Evolutionary conservation across 2,797 vertebrate genomes (phyloP), one percentile per base, ranked within the genome.

Genomic region (Emydoidea blandingii): DNA sequence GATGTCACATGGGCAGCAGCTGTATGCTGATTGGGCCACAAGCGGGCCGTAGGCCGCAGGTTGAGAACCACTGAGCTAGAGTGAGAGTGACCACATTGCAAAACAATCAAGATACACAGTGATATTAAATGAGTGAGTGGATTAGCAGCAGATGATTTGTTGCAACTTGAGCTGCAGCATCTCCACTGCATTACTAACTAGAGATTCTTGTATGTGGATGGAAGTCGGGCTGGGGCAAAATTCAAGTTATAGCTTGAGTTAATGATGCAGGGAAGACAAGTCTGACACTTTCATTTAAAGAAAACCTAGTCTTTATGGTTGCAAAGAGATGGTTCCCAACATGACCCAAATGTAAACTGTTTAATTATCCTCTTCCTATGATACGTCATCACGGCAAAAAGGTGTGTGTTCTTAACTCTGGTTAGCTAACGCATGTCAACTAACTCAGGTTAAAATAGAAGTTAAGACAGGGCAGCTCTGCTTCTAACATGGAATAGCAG

Each of bases 151-250:
- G 62, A 68, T 76, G 34, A n/a, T 68, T 44, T 44, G 6, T 47
- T 94, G 74, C 59, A 62, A 68, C 47, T 88, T 14, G 8, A 59
- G 78, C 57, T 81, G 76, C 50, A 79, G 56, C 56, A 9, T 86
- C 76, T 76, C 74, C 79, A 19, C 11, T 0, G 3, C 59, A 34
- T 62, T 62, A 62, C 23, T 41, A 0, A 21, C 19, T 72, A 52
- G 3, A 78, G 49, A 19, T 49, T 72, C 49, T 47, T 54, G 57
- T 37, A 0, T 65, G 0, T 49, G 50, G 41, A 47, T 76, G 72
- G 21, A 47, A 76, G 41, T 76, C 7, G 6, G 72, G 23, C 12
- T 47, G 12, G 14, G 27, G 25, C 12, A 76, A 47, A 76, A 27
- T 41, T 47, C 12, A 25, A 47, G 41, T 76, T 44, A 44, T 44